Conservation (phyloP, 2,113 vertebrate species). For the Mustelus asterias region DNA sequence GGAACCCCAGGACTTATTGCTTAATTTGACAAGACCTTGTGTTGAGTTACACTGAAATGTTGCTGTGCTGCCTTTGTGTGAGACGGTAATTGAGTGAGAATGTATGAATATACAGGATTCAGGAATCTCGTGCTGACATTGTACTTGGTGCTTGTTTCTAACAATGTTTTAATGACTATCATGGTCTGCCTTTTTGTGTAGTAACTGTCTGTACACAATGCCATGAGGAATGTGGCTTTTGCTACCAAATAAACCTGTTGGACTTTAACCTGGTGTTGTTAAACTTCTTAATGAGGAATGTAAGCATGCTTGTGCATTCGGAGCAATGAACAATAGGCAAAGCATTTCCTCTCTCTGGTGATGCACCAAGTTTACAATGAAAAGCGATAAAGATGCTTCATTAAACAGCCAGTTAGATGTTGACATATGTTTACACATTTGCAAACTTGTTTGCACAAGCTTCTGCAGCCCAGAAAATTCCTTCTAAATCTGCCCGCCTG, state of each 20-base stretch:
- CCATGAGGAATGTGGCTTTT: background rate
- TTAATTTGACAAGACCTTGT: background rate
- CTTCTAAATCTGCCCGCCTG: background rate
- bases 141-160: background rate
- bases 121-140: background rate
- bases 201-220: background rate
- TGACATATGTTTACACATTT: background rate
- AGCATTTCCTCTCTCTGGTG: background rate
- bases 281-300: conserved; percentile 8
- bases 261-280: too few species aligned
- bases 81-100: background rate
- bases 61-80: background rate
- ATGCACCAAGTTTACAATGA: background rate
- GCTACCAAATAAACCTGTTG: too few species aligned
- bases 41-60: background rate
- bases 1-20: background rate
- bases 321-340: background rate
- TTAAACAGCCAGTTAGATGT: background rate
- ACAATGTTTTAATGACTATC: background rate
- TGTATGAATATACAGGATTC: background rate
- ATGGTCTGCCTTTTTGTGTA: background rate
- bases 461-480: background rate
- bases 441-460: background rate
- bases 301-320: background rate
- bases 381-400: background rate